Base-by-base conservation (phyloP, 2,113 vertebrate species). In the Colius striatus region DNA sequence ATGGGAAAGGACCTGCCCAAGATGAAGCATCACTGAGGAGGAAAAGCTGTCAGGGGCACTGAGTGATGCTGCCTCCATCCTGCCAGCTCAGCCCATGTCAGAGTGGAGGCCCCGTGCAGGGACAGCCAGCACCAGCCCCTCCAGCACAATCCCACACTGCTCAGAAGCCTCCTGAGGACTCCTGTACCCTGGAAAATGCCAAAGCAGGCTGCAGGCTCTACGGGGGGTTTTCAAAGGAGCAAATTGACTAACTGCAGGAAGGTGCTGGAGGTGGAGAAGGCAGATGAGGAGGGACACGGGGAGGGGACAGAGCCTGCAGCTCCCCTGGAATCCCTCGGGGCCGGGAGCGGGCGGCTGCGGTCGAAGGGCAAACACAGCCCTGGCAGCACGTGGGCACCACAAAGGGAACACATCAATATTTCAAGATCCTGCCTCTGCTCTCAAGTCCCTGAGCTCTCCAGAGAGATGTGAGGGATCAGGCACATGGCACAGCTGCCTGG, bases 161-260 rank as follows among this genome's bases (percentile, higher is more conserved):
- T 74, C 10, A 0, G 55, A 92, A 95, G 91, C 36, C 84, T 90
- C 84, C 88, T 8, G 68, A 91, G 95, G 92, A 57, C 70, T 85
- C 91, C 83, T 87, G 45, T 63, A 41, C 30, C 94, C 94, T 86
- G 83, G 84, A 79, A 89, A 96, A 89, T 11, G 71, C 91, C 55
- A 2, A 2, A 80, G 94, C 47, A 11, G 58, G 79, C 81, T 65
- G 73, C 38, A 57, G 89, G 26, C 16, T 0, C 91, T 92, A 12
- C 12, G 92, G 90, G 91, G 92, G 92, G 94, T 92, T 96, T 95
- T 95, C 29, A 51, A 57, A 58, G 3, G 27, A 77, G 89, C 75
- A 86, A 95, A 96, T 60, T 90, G 92, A 96, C 92, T 94, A 88
- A 96, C 41, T 12, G 81, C 61, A 57, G 76, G 68, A 90, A 84